A percentile compares a stretch with the other conserved stretches of the same genome.
Evolutionary conservation across 2,113 vertebrate genomes (phyloP).

Genomic region (Ciconia maguari): DNA sequence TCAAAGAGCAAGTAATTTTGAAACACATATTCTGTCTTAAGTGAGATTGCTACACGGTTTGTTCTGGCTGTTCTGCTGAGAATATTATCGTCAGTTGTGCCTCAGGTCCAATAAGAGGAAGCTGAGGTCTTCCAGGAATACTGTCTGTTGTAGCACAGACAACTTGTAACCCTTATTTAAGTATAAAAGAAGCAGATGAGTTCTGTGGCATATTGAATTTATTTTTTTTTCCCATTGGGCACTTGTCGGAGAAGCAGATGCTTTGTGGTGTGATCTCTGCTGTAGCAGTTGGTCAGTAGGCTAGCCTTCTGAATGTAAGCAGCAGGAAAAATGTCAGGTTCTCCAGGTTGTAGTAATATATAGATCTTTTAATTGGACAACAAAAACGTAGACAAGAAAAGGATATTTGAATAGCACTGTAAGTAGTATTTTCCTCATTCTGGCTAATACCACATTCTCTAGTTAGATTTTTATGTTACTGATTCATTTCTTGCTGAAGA

Average conservation of each 20-base stretch:
- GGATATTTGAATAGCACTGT: background rate
- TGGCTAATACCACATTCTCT: background rate
- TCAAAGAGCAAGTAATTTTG: background rate
- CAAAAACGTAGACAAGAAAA: background rate
- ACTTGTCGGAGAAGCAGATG: slow-evolving; percentile 22
- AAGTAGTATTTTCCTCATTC: background rate
- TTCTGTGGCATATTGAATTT: background rate
- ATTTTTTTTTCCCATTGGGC: background rate
- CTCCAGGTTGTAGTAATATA: background rate
- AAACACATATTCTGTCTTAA: background rate
- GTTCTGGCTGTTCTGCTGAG: background rate
- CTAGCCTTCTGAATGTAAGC: background rate
- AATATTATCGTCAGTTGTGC: background rate
- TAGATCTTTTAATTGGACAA: background rate
- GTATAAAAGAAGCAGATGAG: background rate
- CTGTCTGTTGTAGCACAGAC: background rate
- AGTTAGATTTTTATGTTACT: background rate
- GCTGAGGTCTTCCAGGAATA: background rate
- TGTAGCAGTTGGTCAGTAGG: slow-evolving; percentile 5
- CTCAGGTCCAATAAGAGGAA: background rate
- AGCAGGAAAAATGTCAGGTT: background rate
- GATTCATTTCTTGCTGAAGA: background rate
- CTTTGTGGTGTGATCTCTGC: background rate
- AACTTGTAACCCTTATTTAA: background rate
- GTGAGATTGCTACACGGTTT: background rate